Evolutionary conservation across 2,888 invertebrate genomes (phyloP), one percentile per base, ranked within the genome.

Genomic region (Ichneumoninae sp.): DNA sequence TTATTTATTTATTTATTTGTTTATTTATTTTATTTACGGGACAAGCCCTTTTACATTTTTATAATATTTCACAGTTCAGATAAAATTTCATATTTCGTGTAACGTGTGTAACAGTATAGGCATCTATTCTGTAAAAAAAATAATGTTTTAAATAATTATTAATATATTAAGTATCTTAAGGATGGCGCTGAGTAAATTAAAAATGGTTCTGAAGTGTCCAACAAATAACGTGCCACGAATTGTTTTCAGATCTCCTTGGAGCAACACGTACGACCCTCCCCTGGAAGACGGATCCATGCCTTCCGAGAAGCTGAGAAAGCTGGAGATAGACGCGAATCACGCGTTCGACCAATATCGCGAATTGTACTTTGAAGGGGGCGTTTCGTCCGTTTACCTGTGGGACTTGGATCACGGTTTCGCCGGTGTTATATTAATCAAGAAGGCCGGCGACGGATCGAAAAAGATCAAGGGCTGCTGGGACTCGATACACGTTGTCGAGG

Each of bases 391-490:
- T 3, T 99, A 99, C 94, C 95, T 99, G 87, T 99, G 99, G 99
- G 99, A 99, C 92, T 95, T 99, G 94, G 99, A 99, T 93, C 98
- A 98, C 94, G 99, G 99, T 5, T 99, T 99, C 95, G 99, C 95
- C 95, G 98, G 98, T 89, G 99, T 99, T 57, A 99, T 99, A 92
- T 95, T 99, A 90, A 99, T 99, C 91, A 99, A 99, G 94, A 99
- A 99, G 94, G 98, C 98, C 0, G 99, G 99, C 0, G 99, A 99
- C 94, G 99, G 99, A 19, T 98, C 98, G 54, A 98, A 98, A 94
- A 99, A 98, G 94, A 99, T 99, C 90, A 99, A 99, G 94, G 99
- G 99, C 0, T 99, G 99, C 94, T 99, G 99, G 99, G 99, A 99
- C 94, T 99, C 99, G 1, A 99, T 99, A 92, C 99, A 99, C 93